A percentile compares a stretch with the other conserved stretches of the same genome.
phyloP scores from a whole-genome alignment of 2,888 invertebrate species.

The Amorpha juglandis region DNA sequence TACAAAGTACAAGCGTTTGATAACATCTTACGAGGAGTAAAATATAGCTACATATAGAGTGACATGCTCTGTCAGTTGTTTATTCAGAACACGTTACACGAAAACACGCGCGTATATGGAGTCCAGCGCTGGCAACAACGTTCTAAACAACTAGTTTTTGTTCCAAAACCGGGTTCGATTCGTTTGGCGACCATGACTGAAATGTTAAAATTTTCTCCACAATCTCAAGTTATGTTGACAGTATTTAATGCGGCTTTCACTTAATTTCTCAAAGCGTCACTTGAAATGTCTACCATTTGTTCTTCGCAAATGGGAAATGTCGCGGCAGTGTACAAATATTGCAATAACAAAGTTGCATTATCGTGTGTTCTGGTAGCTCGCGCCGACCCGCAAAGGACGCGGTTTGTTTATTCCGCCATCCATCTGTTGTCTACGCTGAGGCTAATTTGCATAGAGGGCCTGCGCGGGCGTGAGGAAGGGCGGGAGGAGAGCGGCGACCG shows the following conservation, averaged over 20 bases:
- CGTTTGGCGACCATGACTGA: constrained; percentile 57
- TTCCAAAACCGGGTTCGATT: constrained; percentile 53
- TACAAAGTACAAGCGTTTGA: background rate
- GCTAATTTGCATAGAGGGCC: constrained; percentile 84
- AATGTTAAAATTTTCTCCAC: constrained; percentile 35
- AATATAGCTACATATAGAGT: background rate
- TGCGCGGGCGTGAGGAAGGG: constrained; percentile 50
- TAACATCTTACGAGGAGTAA: constrained; percentile 4
- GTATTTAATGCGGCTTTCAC: background rate
- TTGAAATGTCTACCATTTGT: background rate
- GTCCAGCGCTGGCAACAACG: constrained; percentile 1
- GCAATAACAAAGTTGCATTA: constrained; percentile 39
- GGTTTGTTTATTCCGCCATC: constrained; percentile 83
- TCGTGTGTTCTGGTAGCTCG: constrained; percentile 25
- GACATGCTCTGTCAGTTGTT: constrained; percentile 1
- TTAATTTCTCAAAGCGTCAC: background rate
- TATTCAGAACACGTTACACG: constrained; percentile 12
- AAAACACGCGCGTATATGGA: constrained; percentile 8
- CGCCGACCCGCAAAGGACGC: constrained; percentile 66
- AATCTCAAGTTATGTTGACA: background rate
- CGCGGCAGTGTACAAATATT: constrained; percentile 2
- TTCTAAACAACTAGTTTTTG: constrained; percentile 37
- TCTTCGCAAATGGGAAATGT: background rate
- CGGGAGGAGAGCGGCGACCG: constrained; percentile 59
- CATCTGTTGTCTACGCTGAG: constrained; percentile 83